Evolutionary conservation across 2,113 vertebrate species (phyloP).

Genomic region (Poeciliopsis occidentalis): DNA sequence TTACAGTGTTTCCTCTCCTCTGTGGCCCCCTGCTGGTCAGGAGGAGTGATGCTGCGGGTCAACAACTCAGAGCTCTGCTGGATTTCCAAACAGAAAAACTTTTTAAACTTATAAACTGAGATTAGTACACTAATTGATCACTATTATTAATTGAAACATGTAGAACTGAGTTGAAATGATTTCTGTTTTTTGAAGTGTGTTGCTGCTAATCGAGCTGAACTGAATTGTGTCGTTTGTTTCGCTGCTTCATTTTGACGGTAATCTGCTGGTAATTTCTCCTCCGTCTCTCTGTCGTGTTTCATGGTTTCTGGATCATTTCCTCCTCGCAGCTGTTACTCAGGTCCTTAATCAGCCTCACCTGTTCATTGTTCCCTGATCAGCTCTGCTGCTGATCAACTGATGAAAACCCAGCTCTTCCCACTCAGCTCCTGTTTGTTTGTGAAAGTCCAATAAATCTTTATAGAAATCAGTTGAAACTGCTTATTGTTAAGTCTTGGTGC

Average conservation of each 20-base stretch:
- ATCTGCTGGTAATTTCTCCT: not conserved
- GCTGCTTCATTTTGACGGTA: not conserved
- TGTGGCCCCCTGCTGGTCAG: too few relatives aligned
- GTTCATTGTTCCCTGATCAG: not conserved
- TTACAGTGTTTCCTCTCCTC: too few relatives aligned
- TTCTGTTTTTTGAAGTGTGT: too few relatives aligned
- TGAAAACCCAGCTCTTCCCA: not conserved
- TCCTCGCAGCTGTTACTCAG: not conserved
- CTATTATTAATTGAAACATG: too few relatives aligned
- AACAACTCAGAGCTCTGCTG: too few relatives aligned
- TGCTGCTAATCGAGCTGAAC: not conserved
- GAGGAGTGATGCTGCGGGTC: too few relatives aligned
- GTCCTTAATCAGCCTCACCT: not conserved
- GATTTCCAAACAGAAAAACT: too few relatives aligned
- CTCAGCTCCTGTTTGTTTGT: not conserved
- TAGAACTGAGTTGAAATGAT: too few relatives aligned
- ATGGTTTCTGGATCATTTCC: not conserved
- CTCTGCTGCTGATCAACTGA: not conserved
- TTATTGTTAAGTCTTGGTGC: not conserved
- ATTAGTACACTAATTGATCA: too few relatives aligned
- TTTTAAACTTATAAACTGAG: too few relatives aligned
- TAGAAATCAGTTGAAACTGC: too few relatives aligned
- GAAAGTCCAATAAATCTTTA: not conserved
- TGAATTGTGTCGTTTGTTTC: too few relatives aligned
- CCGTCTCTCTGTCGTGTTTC: not conserved